Evolutionary conservation across 1,140 invertebrate species (phyloP).

Genomic region (Zaprionus kolodkinae): DNA sequence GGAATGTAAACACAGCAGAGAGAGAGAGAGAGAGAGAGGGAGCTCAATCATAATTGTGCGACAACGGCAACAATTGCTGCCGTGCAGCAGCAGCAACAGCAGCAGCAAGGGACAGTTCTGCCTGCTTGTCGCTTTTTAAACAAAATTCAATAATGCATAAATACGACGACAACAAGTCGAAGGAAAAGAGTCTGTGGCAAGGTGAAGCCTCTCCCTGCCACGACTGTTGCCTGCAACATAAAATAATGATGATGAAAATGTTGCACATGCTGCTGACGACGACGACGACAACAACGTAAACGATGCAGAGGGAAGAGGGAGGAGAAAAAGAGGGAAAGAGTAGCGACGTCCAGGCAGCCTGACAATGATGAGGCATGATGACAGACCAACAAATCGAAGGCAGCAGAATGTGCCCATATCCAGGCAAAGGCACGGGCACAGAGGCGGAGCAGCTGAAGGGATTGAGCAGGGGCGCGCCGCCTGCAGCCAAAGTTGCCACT

Average conservation of each 20-base stretch:
- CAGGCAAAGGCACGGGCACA: constrained; percentile 9
- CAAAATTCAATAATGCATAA: constrained; percentile 81
- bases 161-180: constrained; percentile 38
- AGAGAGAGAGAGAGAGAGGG: no score
- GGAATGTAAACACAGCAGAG: constrained; percentile 27
- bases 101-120: constrained; percentile 12
- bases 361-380: constrained; percentile 82
- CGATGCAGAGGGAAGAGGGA: constrained; percentile 2
- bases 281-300: constrained; percentile 45
- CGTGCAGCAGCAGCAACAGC: constrained; percentile 13
- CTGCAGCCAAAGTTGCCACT: constrained; percentile 76
- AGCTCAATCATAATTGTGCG: constrained; percentile 48
- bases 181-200: constrained; percentile 38
- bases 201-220: constrained; percentile 27
- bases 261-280: constrained; percentile 70
- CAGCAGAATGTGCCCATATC: constrained; percentile 51
- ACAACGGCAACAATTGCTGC: constrained; percentile 30
- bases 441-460: not conserved
- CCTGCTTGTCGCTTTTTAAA: constrained; percentile 69
- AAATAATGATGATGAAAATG: constrained; percentile 83
- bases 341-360: constrained; percentile 40
- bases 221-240: constrained; percentile 60
- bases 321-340: not conserved
- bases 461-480: constrained; percentile 19
- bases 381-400: constrained; percentile 82